Percentiles rank a stretch among this genome's conserved stretches.
phyloP scores from a whole-genome alignment of 1,140 invertebrate species.

The Eupristina koningsbergeri region DNA sequence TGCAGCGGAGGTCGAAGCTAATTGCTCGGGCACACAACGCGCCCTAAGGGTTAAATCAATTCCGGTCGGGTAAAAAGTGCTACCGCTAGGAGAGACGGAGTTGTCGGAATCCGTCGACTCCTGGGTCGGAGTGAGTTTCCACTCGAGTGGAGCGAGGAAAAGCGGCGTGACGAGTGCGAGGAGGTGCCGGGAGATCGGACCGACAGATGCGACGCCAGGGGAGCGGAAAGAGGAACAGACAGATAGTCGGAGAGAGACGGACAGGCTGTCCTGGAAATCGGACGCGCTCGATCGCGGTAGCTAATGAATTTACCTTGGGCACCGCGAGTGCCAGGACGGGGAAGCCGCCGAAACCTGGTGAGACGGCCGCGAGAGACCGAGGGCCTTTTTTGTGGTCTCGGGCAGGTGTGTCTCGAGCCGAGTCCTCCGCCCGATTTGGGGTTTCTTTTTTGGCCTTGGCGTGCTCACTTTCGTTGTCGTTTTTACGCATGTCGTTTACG shows the following conservation, averaged over 20 bases:
- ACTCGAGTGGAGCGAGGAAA: no score
- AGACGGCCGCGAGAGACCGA: no score
- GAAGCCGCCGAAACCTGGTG: background rate
- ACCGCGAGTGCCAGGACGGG: no score
- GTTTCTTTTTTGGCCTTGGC: background rate
- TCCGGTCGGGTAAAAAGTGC: background rate
- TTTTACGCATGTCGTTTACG: background rate
- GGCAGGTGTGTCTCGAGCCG: background rate
- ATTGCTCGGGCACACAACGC: background rate
- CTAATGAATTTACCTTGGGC: conserved; percentile 55
- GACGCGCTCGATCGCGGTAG: conserved; percentile 51
- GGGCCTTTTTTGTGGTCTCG: no score
- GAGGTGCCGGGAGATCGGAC: conserved; percentile 4
- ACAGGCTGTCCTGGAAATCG: conserved; percentile 29
- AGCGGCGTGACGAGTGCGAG: background rate
- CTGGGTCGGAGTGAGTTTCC: no score
- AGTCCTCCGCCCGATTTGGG: background rate
- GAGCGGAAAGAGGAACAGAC: background rate
- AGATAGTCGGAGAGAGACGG: no score
- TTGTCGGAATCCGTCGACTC: no score
- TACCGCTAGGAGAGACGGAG: background rate
- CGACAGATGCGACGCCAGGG: background rate
- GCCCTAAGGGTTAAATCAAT: background rate
- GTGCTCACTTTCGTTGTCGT: background rate
- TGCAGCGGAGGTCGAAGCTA: background rate